Conservation (phyloP, 1,140 invertebrate genomes). For the Papilio machaon region DNA sequence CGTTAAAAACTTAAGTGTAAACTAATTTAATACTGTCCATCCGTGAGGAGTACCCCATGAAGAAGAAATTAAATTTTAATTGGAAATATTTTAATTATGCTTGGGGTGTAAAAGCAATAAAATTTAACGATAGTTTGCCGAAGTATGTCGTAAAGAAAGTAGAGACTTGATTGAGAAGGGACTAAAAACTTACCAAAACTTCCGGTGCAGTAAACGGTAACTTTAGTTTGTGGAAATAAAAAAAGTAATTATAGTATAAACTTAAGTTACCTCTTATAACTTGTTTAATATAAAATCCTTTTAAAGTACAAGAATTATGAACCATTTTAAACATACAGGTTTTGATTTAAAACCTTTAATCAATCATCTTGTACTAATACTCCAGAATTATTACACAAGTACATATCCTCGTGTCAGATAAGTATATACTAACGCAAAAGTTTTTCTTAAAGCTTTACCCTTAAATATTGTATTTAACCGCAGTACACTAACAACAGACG, state of each 20-base stretch:
- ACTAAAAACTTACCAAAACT: constrained; percentile 28
- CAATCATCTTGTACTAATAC: background rate
- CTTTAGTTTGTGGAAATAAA: background rate
- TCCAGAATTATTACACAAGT: background rate
- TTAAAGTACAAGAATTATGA: background rate
- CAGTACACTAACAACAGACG: background rate
- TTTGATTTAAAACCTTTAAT: background rate
- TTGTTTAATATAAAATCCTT: background rate
- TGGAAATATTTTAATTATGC: constrained; percentile 20
- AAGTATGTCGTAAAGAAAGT: constrained; percentile 35
- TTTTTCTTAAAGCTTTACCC: background rate
- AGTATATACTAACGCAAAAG: background rate
- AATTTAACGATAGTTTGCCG: constrained; percentile 37
- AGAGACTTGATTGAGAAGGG: constrained; percentile 32
- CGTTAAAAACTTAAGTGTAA: background rate
- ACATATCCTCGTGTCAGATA: background rate
- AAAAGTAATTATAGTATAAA: background rate
- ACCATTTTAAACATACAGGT: background rate
- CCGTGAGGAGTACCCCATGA: background rate
- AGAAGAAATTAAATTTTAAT: constrained; percentile 31
- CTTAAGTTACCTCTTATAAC: background rate
- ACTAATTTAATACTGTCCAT: constrained; percentile 2
- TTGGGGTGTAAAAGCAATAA: constrained; percentile 35
- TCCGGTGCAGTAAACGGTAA: background rate
- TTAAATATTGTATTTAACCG: constrained; percentile 6